phyloP scores from a whole-genome alignment of 2,797 vertebrate genomes.

The Botia kubotai region DNA sequence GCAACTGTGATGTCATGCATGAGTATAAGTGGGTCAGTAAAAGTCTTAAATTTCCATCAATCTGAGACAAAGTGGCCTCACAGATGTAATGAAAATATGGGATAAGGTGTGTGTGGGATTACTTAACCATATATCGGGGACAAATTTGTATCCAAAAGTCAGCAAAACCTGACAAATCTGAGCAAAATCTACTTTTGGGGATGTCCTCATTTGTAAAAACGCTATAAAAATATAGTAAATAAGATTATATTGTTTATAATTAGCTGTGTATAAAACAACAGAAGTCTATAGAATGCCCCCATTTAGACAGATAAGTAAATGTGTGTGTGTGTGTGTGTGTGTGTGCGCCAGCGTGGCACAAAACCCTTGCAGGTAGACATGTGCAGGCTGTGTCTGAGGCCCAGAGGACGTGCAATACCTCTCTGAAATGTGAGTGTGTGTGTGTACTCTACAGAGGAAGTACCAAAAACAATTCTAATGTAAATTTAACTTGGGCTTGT shows the following conservation, averaged over 20 bases:
- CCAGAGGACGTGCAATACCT: constrained; percentile 36
- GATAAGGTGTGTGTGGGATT: neutral
- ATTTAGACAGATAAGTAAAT: neutral
- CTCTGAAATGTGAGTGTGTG: constrained; percentile 22
- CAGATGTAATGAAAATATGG: constrained; percentile 6
- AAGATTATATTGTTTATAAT: too few relatives aligned
- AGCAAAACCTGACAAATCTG: too few relatives aligned
- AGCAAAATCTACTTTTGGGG: too few relatives aligned
- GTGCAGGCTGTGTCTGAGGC: constrained; percentile 9
- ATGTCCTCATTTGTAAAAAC: too few relatives aligned
- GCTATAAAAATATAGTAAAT: too few relatives aligned
- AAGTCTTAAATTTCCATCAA: constrained; percentile 4
- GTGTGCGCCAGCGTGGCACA: neutral
- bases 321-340: constrained; percentile 4
- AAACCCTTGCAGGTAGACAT: constrained; percentile 19
- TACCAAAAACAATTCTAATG: too few relatives aligned
- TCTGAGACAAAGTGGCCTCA: constrained; percentile 17
- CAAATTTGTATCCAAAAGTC: too few relatives aligned
- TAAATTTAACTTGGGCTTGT: too few relatives aligned
- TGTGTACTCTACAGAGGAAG: neutral
- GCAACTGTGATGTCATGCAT: neutral
- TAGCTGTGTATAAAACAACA: too few relatives aligned
- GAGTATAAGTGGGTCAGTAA: constrained; percentile 22
- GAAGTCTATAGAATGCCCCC: too few relatives aligned
- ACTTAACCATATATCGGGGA: too few relatives aligned